Evolutionary conservation across 2,113 vertebrate species (phyloP).

Genomic region (Antigone vipio): DNA sequence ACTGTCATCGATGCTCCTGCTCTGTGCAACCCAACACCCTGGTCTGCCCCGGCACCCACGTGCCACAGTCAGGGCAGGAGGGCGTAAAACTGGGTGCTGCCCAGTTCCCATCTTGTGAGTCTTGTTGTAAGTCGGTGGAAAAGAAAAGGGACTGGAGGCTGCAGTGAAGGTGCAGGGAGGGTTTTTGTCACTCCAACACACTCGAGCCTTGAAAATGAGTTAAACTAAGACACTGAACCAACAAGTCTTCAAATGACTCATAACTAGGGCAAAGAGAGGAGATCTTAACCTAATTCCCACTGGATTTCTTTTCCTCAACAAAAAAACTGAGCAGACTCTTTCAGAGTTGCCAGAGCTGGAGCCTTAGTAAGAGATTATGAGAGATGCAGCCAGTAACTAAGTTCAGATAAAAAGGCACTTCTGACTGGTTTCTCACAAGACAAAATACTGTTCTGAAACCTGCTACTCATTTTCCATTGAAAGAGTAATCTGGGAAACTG

Average conservation of each 20-base stretch:
- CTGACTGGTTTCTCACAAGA: constrained; percentile 15
- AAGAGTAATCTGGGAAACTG: constrained; percentile 39
- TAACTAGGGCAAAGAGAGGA: background rate
- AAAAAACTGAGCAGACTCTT: background rate
- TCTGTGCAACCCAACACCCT: background rate
- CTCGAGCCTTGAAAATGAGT: background rate
- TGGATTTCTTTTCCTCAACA: background rate
- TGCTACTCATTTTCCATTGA: constrained; percentile 30
- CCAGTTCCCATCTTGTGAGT: background rate
- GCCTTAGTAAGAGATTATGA: background rate
- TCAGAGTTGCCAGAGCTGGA: constrained; percentile 5
- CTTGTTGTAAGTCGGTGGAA: background rate
- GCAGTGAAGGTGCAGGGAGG: rapidly evolving
- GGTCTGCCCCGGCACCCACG: background rate
- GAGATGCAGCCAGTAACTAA: background rate
- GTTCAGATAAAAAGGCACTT: background rate
- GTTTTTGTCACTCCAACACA: background rate
- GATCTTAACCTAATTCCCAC: constrained; percentile 6
- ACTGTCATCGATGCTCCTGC: background rate
- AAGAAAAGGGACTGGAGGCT: background rate
- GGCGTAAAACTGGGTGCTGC: background rate
- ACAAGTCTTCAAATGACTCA: background rate
- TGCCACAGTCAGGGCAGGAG: background rate
- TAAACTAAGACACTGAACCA: background rate
- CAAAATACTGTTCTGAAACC: constrained; percentile 17